Base-by-base conservation (phyloP, 2,888 invertebrate genomes). In the Calameuta filiformis region DNA sequence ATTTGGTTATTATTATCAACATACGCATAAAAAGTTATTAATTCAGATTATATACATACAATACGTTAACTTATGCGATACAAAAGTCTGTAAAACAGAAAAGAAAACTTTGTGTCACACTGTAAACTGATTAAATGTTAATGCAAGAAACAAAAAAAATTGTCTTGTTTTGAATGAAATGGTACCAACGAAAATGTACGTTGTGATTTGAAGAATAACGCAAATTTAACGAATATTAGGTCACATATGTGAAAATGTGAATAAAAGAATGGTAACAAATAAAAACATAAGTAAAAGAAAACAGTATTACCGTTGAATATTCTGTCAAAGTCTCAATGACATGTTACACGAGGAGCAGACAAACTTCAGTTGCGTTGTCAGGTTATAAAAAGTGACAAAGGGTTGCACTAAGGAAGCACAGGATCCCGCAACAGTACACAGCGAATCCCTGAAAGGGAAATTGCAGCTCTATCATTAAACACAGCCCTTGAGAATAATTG, bases 291-390 rank as follows among this genome's bases (percentile, higher is more conserved):
- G 23, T 56, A 23, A 56, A 56, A 56, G 9, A 56, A 23, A 56
- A 56, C 56, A 76, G 69, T 68, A 73, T 76, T 69, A 80, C 80
- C 77, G 33, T 76, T 85, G 81, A 79, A 81, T 81, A 81, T 78
- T 87, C 76, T 84, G 85, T 87, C 87, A 87, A 83, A 87, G 83
- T 81, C 82, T 79, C 82, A 82, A 81, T 80, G 76, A 85, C 87
- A 87, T 87, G 84, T 83, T 86, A 56, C 56, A 56, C 56, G 56
- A 85, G 80, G 68, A 79, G 75, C 71, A 74, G 75, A 79, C 77
- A 80, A 78, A 76, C 75, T 78, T 81, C 75, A 79, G 40, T 80
- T 79, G 83, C 79, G 80, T 82, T 80, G 83, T 84, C 84, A 87
- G 88, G 85, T 87, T 87, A 87, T 84, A 85, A 86, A 79, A 85